These are phyloP conservation scores for Pituophis catenifer DNA, from an alignment of 2,113 vertebrate genomes.

Conservation along the genomic window DNA sequence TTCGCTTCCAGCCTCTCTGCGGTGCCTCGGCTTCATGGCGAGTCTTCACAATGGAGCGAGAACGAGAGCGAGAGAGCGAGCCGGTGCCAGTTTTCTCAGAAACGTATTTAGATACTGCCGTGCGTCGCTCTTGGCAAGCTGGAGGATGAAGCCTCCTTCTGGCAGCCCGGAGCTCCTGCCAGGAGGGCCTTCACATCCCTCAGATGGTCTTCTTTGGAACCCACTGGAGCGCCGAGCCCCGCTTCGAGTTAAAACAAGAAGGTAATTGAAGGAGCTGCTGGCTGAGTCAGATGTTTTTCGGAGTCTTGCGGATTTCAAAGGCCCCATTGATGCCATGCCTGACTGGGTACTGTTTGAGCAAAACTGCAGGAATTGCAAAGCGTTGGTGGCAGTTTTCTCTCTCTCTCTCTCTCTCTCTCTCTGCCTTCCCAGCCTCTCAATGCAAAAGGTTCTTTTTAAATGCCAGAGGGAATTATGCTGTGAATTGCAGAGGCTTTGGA, in stretches of 20 bases:
- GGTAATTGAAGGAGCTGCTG: slow-evolving; percentile 45
- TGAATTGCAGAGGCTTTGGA: not conserved
- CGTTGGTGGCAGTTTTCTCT: not conserved
- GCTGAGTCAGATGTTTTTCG: slow-evolving; percentile 40
- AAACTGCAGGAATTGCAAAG: not conserved
- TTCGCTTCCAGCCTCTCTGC: not conserved
- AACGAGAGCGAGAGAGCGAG: no score
- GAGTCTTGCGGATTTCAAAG: slow-evolving; percentile 26
- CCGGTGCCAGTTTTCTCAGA: not conserved
- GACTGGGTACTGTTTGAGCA: not conserved
- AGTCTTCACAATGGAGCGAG: not conserved
- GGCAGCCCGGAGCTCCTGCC: not conserved
- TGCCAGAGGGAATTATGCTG: not conserved
- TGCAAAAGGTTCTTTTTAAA: not conserved
- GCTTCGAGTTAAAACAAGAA: slow-evolving; percentile 30
- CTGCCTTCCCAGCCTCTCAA: rapidly evolving
- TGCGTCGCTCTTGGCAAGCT: not conserved
- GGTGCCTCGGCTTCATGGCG: rapidly evolving
- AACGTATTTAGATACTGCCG: not conserved
- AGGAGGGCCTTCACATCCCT: not conserved
- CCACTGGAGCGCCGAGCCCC: not conserved
- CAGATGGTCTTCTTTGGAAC: not conserved
- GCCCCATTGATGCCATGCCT: slow-evolving; percentile 30
- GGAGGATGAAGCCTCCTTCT: not conserved
- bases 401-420: not conserved